Base-by-base conservation (phyloP, 1,140 invertebrate genomes). In the Zaprionus capensis region DNA sequence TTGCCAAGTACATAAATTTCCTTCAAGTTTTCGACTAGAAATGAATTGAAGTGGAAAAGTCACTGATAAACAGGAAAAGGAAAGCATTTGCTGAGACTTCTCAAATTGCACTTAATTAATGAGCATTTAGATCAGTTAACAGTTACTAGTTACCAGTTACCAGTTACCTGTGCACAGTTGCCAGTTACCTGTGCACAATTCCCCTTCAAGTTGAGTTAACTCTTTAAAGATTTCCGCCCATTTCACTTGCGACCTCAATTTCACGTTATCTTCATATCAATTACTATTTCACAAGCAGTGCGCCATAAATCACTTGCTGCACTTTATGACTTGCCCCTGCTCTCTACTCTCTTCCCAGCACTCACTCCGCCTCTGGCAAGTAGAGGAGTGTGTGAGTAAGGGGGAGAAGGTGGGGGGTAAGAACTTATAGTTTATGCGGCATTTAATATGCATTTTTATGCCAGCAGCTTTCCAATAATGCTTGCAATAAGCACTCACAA, bases 401-500 rank as follows among this genome's bases (percentile, higher is more conserved):
- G 28, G 6, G 20, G 17, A 11, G 20, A 41, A 41, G 15, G 38
- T 15, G 38, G 15, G 15, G 15, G 1, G 14, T 58, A 58, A 44
- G 56, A 64, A 67, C 49, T 55, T 55, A 66, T 81, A 72, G 78
- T 80, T 71, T 76, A 80, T 70, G 75, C 70, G 66, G 68, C 76
- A 82, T 87, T 87, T 82, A 80, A 80, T 82, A 87, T 80, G 76
- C 65, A 80, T 74, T 87, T 87, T 77, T 76, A 80, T 36, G 81
- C 59, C 68, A 55, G 69, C 76, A 78, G 68, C 81, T 81, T 74
- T 78, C 65, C 78, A 77, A 76, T 83, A 81, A 83, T 84, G 70
- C 51, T 70, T 46, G 70, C 69, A 68, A 78, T 66, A 80, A 71
- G 69, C 26, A 55, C 51, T 65, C 66, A 81, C 66, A 76, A 72